Conservation (phyloP, 2,113 vertebrate genomes). For the Lucifuga dentata region DNA sequence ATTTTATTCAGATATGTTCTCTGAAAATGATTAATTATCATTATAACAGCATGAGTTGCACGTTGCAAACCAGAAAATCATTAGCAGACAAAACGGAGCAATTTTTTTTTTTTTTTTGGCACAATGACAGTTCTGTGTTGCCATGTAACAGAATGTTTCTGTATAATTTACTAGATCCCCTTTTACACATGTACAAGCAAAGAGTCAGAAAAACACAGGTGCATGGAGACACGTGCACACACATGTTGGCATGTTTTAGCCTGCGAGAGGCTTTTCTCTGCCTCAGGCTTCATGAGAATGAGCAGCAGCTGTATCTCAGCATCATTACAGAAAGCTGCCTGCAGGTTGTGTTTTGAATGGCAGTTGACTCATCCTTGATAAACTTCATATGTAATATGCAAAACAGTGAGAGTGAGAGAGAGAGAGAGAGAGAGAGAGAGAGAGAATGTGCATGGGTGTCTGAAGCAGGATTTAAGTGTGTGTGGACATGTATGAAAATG, state of each 20-base stretch:
- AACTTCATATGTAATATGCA: slow-evolving; percentile 17
- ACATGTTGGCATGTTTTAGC: slow-evolving; percentile 11
- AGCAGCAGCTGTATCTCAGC: slow-evolving; percentile 1
- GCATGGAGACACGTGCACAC: neutral
- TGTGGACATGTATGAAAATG: neutral
- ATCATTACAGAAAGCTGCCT: neutral
- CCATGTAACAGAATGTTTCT: no score
- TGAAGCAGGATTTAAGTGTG: neutral
- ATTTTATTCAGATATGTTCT: no score
- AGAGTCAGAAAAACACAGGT: slow-evolving; percentile 6
- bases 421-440: no score
- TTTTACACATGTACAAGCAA: neutral
- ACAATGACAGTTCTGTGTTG: no score
- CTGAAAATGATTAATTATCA: no score
- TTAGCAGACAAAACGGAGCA: no score
- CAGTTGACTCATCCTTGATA: slow-evolving; percentile 23
- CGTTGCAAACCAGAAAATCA: no score
- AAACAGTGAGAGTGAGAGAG: neutral
- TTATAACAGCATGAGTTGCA: no score
- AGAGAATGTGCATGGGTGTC: neutral
- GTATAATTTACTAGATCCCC: no score
- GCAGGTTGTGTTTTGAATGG: slow-evolving; percentile 15
- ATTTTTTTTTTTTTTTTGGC: no score
- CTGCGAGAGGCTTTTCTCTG: neutral
- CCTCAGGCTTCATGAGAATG: neutral